phyloP scores from a whole-genome alignment of 2,113 vertebrate genomes.

The Bambusicola thoracicus region DNA sequence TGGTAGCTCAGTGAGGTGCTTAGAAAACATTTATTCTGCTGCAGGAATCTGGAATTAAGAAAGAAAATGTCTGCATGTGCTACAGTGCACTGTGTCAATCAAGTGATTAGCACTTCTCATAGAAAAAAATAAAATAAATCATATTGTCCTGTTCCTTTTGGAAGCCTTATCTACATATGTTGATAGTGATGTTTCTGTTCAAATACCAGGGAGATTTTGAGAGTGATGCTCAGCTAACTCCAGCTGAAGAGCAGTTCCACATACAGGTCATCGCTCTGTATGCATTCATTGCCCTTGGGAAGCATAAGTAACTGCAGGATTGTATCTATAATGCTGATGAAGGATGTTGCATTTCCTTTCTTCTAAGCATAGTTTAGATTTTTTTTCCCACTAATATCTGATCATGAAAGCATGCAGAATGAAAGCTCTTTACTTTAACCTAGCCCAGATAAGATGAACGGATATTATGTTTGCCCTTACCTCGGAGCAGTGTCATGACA shows the following conservation, averaged over 20 bases:
- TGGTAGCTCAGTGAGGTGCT: neutral
- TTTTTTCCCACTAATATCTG: neutral
- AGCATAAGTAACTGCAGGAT: neutral
- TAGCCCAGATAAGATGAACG: neutral
- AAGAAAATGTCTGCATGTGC: neutral
- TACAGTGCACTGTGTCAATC: neutral
- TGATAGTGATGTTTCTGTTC: neutral
- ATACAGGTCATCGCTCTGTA: fast-evolving
- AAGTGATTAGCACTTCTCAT: neutral
- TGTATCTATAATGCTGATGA: neutral
- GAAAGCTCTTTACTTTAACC: conserved; percentile 17
- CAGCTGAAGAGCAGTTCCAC: neutral
- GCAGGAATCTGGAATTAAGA: neutral
- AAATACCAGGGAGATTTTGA: neutral
- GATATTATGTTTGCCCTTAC: neutral
- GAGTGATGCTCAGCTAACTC: neutral
- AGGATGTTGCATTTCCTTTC: neutral
- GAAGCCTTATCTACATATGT: neutral
- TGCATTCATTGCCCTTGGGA: neutral
- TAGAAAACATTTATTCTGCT: neutral
- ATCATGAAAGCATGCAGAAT: neutral
- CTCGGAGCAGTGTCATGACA: fast-evolving
- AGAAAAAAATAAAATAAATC: neutral
- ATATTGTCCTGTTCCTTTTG: neutral
- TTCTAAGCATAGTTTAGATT: neutral